A percentile compares a stretch with the other conserved stretches of the same genome.
These are phyloP conservation scores for Furcifer pardalis DNA, from an alignment of 2,797 vertebrate species.

Conservation along the genomic window DNA sequence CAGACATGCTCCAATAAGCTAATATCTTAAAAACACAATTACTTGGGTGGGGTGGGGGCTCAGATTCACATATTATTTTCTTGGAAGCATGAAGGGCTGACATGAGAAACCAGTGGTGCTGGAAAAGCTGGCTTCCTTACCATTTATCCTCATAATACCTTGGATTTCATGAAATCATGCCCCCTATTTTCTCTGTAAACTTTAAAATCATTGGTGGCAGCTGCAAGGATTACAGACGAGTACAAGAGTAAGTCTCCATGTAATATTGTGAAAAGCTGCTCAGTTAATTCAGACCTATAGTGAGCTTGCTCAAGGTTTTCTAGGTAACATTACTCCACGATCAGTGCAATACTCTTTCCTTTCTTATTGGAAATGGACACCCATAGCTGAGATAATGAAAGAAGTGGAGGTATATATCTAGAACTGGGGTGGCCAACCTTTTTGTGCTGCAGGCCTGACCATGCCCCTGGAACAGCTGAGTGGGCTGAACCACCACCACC, in stretches of 20 bases:
- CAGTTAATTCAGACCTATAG: too few relatives aligned
- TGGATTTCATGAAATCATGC: slow-evolving; percentile 9
- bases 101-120: neutral
- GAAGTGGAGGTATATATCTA: too few relatives aligned
- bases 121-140: neutral
- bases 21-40: slow-evolving; percentile 26
- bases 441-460: too few relatives aligned
- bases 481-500: too few relatives aligned
- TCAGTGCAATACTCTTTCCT: too few relatives aligned
- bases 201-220: neutral
- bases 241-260: neutral
- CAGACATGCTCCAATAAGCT: slow-evolving; percentile 8
- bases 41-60: slow-evolving; percentile 9
- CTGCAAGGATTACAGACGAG: neutral
- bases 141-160: slow-evolving; percentile 24
- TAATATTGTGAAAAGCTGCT: slow-evolving; percentile 24
- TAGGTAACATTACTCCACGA: too few relatives aligned
- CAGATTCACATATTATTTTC: slow-evolving; percentile 13
- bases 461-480: too few relatives aligned
- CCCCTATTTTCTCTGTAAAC: slow-evolving; percentile 9
- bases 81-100: neutral
- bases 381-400: too few relatives aligned
- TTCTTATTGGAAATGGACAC: too few relatives aligned
- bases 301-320: too few relatives aligned
- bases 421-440: too few relatives aligned